These are phyloP conservation scores for Tretioscincus oriximinensis DNA, from an alignment of 2,113 vertebrate genomes.

Conservation along the genomic window DNA sequence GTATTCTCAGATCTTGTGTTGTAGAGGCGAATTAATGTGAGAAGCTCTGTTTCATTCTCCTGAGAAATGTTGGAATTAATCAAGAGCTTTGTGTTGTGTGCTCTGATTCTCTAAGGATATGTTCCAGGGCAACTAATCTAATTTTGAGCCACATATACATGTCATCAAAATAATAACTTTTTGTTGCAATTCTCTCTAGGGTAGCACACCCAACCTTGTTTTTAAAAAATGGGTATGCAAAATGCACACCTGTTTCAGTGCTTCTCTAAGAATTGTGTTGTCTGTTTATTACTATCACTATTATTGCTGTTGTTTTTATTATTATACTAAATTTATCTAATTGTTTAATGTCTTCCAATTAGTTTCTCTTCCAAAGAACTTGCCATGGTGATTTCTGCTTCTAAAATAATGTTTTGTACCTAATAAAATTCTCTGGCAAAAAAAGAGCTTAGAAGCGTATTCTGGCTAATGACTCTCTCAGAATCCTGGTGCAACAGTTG, in stretches of 20 bases:
- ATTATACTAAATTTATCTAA: background rate
- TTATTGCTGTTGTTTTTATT: background rate
- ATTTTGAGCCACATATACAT: background rate
- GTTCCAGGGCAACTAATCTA: background rate
- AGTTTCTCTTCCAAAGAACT: slow-evolving; percentile 19
- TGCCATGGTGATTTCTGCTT: slow-evolving; percentile 51
- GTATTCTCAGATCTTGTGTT: background rate
- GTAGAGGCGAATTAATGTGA: background rate
- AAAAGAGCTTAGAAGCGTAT: slow-evolving; percentile 54
- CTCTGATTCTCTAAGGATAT: background rate
- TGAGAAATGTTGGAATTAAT: background rate
- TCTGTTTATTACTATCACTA: background rate
- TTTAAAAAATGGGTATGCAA: background rate
- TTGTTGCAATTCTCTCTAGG: background rate
- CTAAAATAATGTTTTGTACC: slow-evolving; percentile 47
- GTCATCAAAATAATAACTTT: background rate
- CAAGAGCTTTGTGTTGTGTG: background rate
- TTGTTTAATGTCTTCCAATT: background rate
- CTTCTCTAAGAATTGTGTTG: background rate
- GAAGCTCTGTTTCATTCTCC: background rate
- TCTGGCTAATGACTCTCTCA: slow-evolving; percentile 34
- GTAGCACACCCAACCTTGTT: background rate
- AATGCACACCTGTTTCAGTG: background rate
- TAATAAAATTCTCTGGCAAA: slow-evolving; percentile 55
- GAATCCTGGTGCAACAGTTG: slow-evolving; percentile 31